Conservation (phyloP, 2,113 vertebrate species). For the Ovibos moschatus region DNA sequence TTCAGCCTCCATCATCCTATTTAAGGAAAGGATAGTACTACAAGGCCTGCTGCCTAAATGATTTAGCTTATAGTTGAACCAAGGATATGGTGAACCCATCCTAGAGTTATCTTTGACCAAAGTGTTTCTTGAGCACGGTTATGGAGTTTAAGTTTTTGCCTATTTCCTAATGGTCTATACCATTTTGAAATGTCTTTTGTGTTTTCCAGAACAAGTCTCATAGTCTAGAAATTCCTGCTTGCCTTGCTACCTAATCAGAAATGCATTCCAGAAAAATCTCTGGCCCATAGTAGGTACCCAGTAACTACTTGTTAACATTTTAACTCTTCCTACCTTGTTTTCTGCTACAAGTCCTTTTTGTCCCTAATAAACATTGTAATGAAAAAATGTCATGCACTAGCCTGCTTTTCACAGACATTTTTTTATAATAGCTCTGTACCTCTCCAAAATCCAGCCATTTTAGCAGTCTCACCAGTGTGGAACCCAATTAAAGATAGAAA, state of each 20-base stretch:
- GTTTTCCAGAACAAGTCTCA: background rate
- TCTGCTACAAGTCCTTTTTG: background rate
- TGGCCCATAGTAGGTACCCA: background rate
- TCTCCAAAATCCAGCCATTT: background rate
- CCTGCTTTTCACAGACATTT: background rate
- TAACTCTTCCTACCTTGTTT: background rate
- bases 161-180: background rate
- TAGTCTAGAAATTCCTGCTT: constrained; percentile 29
- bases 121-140: background rate
- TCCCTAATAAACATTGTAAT: background rate
- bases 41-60: background rate
- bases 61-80: background rate
- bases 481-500: background rate
- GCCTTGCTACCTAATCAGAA: background rate
- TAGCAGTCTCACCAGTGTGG: background rate
- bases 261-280: background rate
- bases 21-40: background rate
- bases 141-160: background rate
- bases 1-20: background rate
- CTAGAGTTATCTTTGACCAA: background rate
- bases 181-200: background rate
- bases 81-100: background rate
- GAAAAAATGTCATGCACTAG: background rate
- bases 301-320: background rate
- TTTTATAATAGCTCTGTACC: background rate